Evolutionary conservation across 1,140 invertebrate genomes (phyloP), one percentile per base, ranked within the genome.

Genomic region (Lerema accius): DNA sequence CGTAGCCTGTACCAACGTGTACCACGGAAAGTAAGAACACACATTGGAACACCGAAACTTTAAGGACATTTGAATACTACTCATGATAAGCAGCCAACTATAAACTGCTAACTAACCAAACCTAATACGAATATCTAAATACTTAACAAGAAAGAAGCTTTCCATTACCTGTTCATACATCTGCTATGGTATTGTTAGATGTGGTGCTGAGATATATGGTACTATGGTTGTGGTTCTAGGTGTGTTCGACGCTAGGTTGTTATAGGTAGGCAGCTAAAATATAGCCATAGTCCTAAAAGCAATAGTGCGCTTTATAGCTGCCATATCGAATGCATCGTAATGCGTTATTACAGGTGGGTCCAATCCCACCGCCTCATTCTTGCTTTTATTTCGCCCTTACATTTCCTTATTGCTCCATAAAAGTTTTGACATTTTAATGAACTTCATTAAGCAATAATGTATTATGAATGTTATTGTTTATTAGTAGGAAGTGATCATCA

Each of bases 381-480:
- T 48, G 14, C 26, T 26, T 13, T 42, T 42, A 16, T 42, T 42
- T 42, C 40, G 40, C 15, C 23, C 11, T 14, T 49, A 9, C 23
- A 49, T 13, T 49, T 32, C 45, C 11, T 48, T 14, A 49, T 32
- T 13, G 28, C 46, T 49, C 11, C 10, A 14, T 49, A 15, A 49
- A 49, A 32, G 46, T 49, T 49, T 32, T 32, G 26, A 49, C 23
- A 49, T 49, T 49, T 49, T 28, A 49, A 49, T 49, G 28, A 32
- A 32, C 6, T 32, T 32, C 3, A 32, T 45, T 49, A 28, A 49
- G 17, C 5, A 15, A 10, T 0, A n/a, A 9, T 15, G 13, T 3
- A 13, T 4, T 10, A 15, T 4, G 19, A 1, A 3, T 32, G 46
- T 23, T 11, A 16, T 49, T 32, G 23, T 15, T 32, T 32, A 9